phyloP scores from a whole-genome alignment of 2,113 vertebrate genomes.

The Xiphophorus hellerii region DNA sequence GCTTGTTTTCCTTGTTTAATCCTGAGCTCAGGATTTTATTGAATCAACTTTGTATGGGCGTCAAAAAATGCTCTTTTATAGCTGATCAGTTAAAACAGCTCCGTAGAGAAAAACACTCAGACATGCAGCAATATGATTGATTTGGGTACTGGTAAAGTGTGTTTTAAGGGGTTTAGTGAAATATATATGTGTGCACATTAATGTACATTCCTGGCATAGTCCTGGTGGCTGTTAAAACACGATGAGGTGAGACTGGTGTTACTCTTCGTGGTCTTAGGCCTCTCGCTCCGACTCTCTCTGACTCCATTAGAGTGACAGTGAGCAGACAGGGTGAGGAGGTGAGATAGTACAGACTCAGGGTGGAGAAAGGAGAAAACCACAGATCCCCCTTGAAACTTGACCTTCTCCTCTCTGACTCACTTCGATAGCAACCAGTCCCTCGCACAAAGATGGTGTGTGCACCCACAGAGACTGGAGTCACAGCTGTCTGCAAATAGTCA shows the following conservation, averaged over 20 bases:
- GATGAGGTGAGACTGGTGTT: constrained; percentile 75
- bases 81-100: not conserved
- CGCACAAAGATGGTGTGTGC: constrained; percentile 3
- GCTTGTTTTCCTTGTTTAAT: constrained; percentile 16
- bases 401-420: constrained; percentile 64
- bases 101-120: constrained; percentile 12
- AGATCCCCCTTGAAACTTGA: constrained; percentile 65
- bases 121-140: constrained; percentile 28
- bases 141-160: constrained; percentile 46
- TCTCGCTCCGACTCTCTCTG: constrained; percentile 51
- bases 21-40: not conserved
- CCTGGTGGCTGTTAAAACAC: constrained; percentile 72
- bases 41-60: not conserved
- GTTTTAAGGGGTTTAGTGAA: constrained; percentile 75
- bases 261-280: constrained; percentile 59
- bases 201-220: constrained; percentile 80
- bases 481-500: not conserved
- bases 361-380: constrained; percentile 57
- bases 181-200: constrained; percentile 73
- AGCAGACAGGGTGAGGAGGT: constrained; percentile 80
- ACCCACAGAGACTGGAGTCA: constrained; percentile 19
- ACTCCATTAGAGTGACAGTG: constrained; percentile 83
- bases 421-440: constrained; percentile 38
- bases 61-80: not conserved
- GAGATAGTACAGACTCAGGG: constrained; percentile 75